Evolutionary conservation across 2,888 invertebrate genomes (phyloP), one percentile per base, ranked within the genome.

Genomic region (Hirtodrosophila duncani): DNA sequence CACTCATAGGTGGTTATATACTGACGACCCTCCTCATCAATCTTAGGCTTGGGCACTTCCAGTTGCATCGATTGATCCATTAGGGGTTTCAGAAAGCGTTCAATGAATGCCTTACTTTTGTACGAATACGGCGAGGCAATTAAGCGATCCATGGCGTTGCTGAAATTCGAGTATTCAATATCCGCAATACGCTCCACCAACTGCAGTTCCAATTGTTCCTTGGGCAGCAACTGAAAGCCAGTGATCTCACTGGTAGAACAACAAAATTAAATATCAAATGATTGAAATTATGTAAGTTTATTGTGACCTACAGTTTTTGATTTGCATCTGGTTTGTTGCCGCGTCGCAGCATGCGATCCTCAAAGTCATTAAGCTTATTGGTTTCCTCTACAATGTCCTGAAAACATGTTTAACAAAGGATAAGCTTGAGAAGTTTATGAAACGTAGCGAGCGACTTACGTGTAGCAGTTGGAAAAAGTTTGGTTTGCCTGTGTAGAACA

Each of bases 401-500:
- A 1, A 27, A 30, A 17, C 20, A n/a, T n/a, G n/a, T 30, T 23
- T 3, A 30, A 8, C 1, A n/a, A 27, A n/a, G 16, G 10, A 10
- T 17, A 17, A 16, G 1, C 7, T 8, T 6, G 9, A 36, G 3
- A 23, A 13, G 1, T 9, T 23, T 5, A 3, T 3, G 0, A 3
- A 13, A 4, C 6, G 6, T 5, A 1, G 8, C 17, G 1, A 1
- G 14, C 11, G 33, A 86, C 90, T 89, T 88, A 95, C 97, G 88
- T 94, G 92, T 68, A 98, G 88, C 3, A 93, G 82, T 81, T 93
- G 90, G 84, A 93, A 96, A 84, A 92, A 98, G 84, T 94, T 94
- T 0, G 97, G 94, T 81, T 90, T 92, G 29, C 91, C 91, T 0
- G 99, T 99, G 84, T 98, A 99, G 87, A 98, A 99, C 63, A 99